Evolutionary conservation across 2,888 invertebrate genomes (phyloP), one percentile per base, ranked within the genome.

Genomic region (Drosophila falleni): DNA sequence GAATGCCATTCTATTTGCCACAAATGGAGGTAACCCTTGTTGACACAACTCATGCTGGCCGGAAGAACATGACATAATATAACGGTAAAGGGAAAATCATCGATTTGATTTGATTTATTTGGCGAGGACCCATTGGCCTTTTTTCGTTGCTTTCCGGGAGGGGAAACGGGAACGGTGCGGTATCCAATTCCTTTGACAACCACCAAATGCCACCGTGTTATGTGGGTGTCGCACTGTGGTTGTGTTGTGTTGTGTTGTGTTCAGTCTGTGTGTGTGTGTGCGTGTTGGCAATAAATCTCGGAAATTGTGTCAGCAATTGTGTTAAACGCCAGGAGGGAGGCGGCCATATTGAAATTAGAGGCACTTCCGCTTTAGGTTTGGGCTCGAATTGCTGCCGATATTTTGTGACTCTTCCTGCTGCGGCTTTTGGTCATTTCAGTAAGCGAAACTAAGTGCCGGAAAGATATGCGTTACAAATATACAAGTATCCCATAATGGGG

Each of bases 31-130:
- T 61, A 76, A 69, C 68, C 71, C 76, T 60, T 80, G 64, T 71
- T 78, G 76, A 76, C 74, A 60, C 62, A 75, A 51, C 59, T 61
- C 44, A 29, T 49, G 51, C 56, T 35, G 59, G 47, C 51, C 53
- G 35, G 87, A 83, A 78, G 69, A 78, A 75, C 87, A 87, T 87
- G 84, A 89, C 89, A 84, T 89, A 84, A 84, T 84, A 83, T 80
- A 89, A 78, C 81, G 87, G 87, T 89, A 89, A 89, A 89, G 87
- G 84, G 84, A 89, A 84, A 84, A 84, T 89, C 84, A 84, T 84
- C 89, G 84, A 87, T 89, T 84, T 84, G 78, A 84, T 87, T 84
- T 89, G 89, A 89, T 89, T 84, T 87, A 89, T 84, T 80, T 81
- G 69, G 74, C 53, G 69, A 51, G 65, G 39, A 44, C 56, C 67